phyloP scores from a whole-genome alignment of 2,797 vertebrate genomes.

The Serranus cabrilla region DNA sequence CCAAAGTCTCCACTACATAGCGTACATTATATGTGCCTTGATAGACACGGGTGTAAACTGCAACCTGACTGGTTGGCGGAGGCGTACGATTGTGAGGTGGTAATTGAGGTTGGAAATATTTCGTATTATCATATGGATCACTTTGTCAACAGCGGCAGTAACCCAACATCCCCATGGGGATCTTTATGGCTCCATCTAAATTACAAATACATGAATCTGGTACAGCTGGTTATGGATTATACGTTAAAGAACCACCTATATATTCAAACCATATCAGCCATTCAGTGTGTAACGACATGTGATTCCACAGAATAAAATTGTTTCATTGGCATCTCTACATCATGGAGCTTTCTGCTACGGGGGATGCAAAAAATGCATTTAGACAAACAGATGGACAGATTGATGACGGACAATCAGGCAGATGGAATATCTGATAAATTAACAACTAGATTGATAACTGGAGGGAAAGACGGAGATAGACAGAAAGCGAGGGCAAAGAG shows the following conservation, averaged over 20 bases:
- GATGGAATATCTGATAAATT: constrained; percentile 54
- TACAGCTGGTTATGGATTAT: constrained; percentile 26
- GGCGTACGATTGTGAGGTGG: no score
- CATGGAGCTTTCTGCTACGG: constrained; percentile 13
- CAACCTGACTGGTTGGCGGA: no score
- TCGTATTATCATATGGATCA: constrained; percentile 4
- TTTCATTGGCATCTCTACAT: constrained; percentile 20
- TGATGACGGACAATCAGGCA: constrained; percentile 31
- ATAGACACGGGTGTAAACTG: no score
- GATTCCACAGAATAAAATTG: constrained; percentile 13
- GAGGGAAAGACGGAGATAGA: constrained; percentile 6
- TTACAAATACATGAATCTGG: constrained; percentile 32
- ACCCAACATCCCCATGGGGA: neutral
- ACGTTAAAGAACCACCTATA: constrained; percentile 7
- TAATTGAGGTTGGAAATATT: neutral
- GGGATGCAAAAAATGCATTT: constrained; percentile 1
- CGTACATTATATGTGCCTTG: no score
- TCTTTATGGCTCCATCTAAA: constrained; percentile 32
- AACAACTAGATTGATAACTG: constrained; percentile 54
- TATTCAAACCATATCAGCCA: constrained; percentile 2
- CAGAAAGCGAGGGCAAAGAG: constrained; percentile 40
- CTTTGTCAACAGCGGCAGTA: constrained; percentile 18
- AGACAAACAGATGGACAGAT: constrained; percentile 49
- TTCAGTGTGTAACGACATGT: constrained; percentile 4
- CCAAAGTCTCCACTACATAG: no score